Evolutionary conservation across 2,888 invertebrate genomes (phyloP), one percentile per base, ranked within the genome.

Genomic region (Morinoia aosen): DNA sequence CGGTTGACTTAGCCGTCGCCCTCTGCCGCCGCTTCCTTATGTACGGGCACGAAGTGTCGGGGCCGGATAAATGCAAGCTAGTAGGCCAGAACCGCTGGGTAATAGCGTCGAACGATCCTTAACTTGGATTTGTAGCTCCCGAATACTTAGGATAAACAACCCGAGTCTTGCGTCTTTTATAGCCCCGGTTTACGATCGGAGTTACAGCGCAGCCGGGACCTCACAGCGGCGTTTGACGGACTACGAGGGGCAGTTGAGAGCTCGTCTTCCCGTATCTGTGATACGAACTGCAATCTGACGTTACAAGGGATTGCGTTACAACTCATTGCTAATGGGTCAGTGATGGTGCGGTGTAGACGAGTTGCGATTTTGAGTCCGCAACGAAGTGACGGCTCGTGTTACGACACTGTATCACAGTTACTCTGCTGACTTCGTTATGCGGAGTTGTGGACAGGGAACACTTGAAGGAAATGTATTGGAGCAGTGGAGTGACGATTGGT

Each of bases 61-160:
- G 25, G 76, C 25, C 10, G 76, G 25, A 76, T 76, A 76, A 76
- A 76, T 76, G 76, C 76, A 76, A 76, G 76, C 25, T 76, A 76
- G 76, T 76, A 76, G 76, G 76, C 76, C 76, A 76, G 76, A 76
- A 76, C 76, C 12, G 57, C 93, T 12, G 48, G 93, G 93, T 93
- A 93, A 93, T 93, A 57, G 93, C 93, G 56, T 48, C 33, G 93
- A 57, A 93, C 93, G 93, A 56, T 33, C 93, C 48, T 93, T 48
- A 93, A 93, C 57, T 93, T 57, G 93, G 93, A 93, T 93, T 93
- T 93, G 93, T 93, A 48, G 93, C 93, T 93, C 48, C 48, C 48
- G 58, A 93, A 93, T 93, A 48, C 57, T 57, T 57, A 56, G 93
- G 93, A 93, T 56, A 93, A 56, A 56, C 93, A 93, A 48, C 57